A percentile compares a stretch with the other conserved stretches of the same genome.
Evolutionary conservation across 2,888 invertebrate genomes (phyloP).

Genomic region (Euspilapteryx auroguttella): DNA sequence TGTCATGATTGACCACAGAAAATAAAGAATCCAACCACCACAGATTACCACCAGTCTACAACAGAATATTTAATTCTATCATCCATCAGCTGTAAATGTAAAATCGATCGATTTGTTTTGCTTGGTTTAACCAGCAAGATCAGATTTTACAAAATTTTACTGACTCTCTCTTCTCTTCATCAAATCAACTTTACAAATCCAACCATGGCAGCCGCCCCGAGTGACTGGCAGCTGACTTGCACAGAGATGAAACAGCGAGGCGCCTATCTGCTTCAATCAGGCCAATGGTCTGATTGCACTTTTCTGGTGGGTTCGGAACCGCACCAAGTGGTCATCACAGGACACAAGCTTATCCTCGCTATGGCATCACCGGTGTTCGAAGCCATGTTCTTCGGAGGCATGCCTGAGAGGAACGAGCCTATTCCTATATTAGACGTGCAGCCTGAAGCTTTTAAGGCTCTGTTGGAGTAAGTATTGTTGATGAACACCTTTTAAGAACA

Average conservation of each 20-base stretch:
- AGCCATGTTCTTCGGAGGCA: constrained; percentile 84
- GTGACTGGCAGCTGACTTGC: constrained; percentile 78
- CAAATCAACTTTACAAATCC: no score
- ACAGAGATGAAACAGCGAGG: constrained; percentile 73
- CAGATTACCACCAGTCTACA: no score
- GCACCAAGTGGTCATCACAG: constrained; percentile 71
- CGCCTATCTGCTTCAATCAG: constrained; percentile 73
- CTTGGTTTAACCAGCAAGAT: no score
- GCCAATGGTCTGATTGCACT: constrained; percentile 82
- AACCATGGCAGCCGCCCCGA: constrained; percentile 54
- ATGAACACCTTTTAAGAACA: no score
- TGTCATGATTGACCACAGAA: no score
- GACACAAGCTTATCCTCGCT: constrained; percentile 79
- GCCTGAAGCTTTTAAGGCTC: constrained; percentile 81
- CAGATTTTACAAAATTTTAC: no score
- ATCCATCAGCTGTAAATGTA: no score
- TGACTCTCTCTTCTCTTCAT: no score
- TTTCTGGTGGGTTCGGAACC: constrained; percentile 81
- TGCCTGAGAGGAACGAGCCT: constrained; percentile 77
- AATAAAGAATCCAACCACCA: no score
- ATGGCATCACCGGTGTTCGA: constrained; percentile 90
- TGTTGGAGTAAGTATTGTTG: constrained; percentile 67
- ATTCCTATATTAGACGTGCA: constrained; percentile 83
- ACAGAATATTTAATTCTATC: no score
- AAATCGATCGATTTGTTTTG: no score